A percentile compares a stretch with the other conserved stretches of the same genome.
Evolutionary conservation across 1,140 invertebrate species (phyloP).

Genomic region (Procambarus clarkii): DNA sequence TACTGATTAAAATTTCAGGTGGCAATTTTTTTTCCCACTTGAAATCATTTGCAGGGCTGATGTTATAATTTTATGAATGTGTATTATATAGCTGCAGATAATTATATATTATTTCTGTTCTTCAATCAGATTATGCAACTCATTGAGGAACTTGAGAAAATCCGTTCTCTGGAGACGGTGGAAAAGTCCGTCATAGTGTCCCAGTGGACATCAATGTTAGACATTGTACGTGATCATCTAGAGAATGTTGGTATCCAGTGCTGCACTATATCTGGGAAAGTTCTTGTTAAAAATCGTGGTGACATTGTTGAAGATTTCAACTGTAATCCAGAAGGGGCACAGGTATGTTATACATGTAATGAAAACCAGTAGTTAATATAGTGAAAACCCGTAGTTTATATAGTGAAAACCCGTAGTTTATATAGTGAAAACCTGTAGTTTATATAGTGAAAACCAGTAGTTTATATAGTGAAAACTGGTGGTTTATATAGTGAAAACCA

Average conservation of each 20-base stretch:
- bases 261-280: constrained; percentile 38
- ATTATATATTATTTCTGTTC: not conserved
- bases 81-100: no score
- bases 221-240: constrained; percentile 12
- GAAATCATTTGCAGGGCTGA: no score
- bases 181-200: constrained; percentile 36
- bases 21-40: no score
- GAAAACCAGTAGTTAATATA: not conserved
- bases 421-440: not conserved
- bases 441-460: not conserved
- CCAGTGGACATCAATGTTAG: constrained; percentile 42
- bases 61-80: no score
- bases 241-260: constrained; percentile 14
- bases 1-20: no score
- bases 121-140: not conserved
- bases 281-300: constrained; percentile 8
- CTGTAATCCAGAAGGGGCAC: constrained; percentile 18
- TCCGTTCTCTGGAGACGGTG: not conserved
- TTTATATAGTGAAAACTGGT: no score
- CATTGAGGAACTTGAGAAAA: constrained; percentile 14
- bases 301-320: constrained; percentile 35
- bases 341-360: not conserved
- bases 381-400: not conserved
- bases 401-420: no score
- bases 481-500: no score